Evolutionary conservation across 2,888 invertebrate species (phyloP).

Genomic region (Aleiodes testaceus): DNA sequence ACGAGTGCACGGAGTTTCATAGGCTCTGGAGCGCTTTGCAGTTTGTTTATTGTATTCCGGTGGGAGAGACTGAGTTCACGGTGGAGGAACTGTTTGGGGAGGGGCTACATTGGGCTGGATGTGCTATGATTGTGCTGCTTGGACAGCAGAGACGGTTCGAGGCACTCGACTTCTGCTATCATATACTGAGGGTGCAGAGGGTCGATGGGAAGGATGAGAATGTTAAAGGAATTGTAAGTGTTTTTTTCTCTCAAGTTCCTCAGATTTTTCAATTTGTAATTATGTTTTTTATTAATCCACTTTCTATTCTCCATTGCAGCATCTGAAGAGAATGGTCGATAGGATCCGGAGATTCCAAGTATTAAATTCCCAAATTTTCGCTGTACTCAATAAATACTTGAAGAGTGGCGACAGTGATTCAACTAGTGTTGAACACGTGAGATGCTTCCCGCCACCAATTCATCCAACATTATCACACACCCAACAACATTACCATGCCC

Average conservation of each 20-base stretch:
- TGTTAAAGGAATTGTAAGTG: conserved; percentile 94
- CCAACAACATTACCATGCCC: conserved; percentile 76
- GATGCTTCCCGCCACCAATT: conserved; percentile 96
- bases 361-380: conserved; percentile 97
- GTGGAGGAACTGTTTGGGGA: conserved; percentile 99
- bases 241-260: background rate
- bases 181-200: conserved; percentile 94
- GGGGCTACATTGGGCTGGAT: conserved; percentile 99
- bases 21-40: conserved; percentile 97
- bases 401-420: conserved; percentile 87
- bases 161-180: conserved; percentile 98
- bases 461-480: conserved; percentile 82
- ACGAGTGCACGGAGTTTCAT: conserved; percentile 98
- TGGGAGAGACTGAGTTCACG: conserved; percentile 95
- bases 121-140: conserved; percentile 94
- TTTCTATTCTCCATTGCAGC: conserved; percentile 76
- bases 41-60: conserved; percentile 98
- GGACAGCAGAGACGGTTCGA: conserved; percentile 97
- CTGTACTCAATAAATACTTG: conserved; percentile 94
- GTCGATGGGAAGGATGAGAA: conserved; percentile 97
- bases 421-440: conserved; percentile 95
- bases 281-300: no score
- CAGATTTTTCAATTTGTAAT: background rate
- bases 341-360: conserved; percentile 98
- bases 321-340: conserved; percentile 97